Evolutionary conservation across 1,140 invertebrate species (phyloP).

Genomic region (Conopomorpha cramerella): DNA sequence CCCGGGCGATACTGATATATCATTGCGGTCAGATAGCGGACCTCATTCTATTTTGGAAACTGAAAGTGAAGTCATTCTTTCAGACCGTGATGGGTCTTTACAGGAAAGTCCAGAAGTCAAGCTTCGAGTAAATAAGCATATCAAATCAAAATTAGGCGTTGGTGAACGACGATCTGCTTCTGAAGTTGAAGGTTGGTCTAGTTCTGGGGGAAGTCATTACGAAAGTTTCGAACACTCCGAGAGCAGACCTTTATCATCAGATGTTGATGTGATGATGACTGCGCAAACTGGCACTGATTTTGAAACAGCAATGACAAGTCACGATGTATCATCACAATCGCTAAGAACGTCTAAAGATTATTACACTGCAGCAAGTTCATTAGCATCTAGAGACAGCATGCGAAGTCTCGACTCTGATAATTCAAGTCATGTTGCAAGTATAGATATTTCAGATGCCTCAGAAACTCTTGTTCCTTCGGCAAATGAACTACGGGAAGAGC

Average conservation of each 20-base stretch:
- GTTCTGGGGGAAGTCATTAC: constrained; percentile 88
- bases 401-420: constrained; percentile 87
- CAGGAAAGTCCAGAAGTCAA: constrained; percentile 54
- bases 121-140: constrained; percentile 55
- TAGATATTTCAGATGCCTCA: constrained; percentile 87
- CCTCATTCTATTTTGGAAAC: constrained; percentile 58
- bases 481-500: constrained; percentile 63
- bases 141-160: constrained; percentile 55
- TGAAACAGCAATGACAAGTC: constrained; percentile 81
- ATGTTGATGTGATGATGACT: constrained; percentile 76
- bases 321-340: constrained; percentile 74
- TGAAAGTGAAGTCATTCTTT: constrained; percentile 43
- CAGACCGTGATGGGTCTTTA: constrained; percentile 47
- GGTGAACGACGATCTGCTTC: constrained; percentile 67
- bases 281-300: constrained; percentile 80
- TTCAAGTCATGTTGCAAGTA: constrained; percentile 83
- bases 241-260: constrained; percentile 84
- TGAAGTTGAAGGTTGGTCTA: constrained; percentile 77
- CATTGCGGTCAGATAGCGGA: constrained; percentile 53
- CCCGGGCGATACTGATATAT: constrained; percentile 45
- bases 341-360: constrained; percentile 78
- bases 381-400: constrained; percentile 87
- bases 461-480: constrained; percentile 88
- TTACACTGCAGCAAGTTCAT: constrained; percentile 78
- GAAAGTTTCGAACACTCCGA: constrained; percentile 85